These are phyloP conservation scores for Sigmodon hispidus DNA, from an alignment of 2,113 vertebrate species.

Conservation along the genomic window DNA sequence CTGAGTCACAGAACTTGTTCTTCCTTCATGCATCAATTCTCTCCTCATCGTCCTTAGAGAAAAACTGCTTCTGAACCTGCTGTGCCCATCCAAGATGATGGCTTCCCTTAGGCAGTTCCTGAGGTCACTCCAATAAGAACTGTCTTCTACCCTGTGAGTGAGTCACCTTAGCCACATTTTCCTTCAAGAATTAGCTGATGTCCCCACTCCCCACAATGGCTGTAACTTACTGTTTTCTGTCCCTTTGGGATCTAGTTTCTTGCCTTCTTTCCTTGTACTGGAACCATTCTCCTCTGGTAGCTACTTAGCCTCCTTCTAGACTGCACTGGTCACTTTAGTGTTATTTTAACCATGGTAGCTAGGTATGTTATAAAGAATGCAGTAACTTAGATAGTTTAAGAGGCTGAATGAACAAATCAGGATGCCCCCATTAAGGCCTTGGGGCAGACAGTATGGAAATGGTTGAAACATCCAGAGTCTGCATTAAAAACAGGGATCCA, in stretches of 20 bases:
- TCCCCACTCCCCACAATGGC: background rate
- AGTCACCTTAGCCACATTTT: background rate
- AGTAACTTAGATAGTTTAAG: background rate
- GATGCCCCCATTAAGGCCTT: background rate
- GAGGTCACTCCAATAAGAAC: background rate
- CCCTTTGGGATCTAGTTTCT: background rate
- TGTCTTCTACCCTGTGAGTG: background rate
- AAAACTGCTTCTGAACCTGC: background rate
- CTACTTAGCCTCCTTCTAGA: background rate
- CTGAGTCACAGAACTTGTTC: background rate
- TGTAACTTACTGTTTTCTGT: no score
- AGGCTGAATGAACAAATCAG: background rate
- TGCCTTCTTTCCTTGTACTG: background rate
- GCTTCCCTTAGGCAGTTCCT: background rate
- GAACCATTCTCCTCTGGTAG: background rate
- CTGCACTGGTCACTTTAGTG: background rate
- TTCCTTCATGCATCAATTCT: background rate
- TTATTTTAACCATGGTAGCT: background rate
- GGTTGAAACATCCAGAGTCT: background rate
- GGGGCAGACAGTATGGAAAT: background rate
- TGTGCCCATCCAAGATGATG: background rate
- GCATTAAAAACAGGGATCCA: background rate
- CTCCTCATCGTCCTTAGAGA: background rate
- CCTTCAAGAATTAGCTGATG: background rate
- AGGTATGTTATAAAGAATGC: background rate